phyloP scores from a whole-genome alignment of 1,140 invertebrate genomes.

The Araneus ventricosus region DNA sequence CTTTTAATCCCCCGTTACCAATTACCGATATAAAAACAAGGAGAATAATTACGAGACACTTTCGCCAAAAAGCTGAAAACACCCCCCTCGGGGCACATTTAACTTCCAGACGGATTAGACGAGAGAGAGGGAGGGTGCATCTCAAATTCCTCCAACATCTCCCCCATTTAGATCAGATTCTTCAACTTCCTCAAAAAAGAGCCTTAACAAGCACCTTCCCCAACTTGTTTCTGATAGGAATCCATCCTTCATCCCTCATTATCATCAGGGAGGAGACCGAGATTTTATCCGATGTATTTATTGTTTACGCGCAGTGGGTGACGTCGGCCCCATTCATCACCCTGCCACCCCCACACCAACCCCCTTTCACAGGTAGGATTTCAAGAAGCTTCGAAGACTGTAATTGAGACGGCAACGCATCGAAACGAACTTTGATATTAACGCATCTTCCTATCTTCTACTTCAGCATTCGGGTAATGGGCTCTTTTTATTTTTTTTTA shows the following conservation, averaged over 20 bases:
- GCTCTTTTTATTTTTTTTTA: no score
- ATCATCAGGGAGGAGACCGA: conserved; percentile 10
- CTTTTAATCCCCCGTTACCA: no score
- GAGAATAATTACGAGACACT: background rate
- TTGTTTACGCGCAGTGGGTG: conserved; percentile 28
- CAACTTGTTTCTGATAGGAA: background rate
- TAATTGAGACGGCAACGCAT: background rate
- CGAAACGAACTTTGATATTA: no score
- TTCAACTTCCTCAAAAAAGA: background rate
- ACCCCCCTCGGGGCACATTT: background rate
- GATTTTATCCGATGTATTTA: conserved; percentile 31
- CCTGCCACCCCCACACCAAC: background rate
- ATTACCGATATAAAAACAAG: background rate
- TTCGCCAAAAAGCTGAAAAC: background rate
- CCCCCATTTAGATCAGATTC: background rate
- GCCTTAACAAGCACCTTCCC: background rate
- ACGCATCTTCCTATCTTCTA: background rate
- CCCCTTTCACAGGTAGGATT: background rate
- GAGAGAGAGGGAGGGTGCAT: background rate
- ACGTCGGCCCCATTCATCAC: background rate
- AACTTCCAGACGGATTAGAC: background rate
- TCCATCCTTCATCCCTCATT: conserved; percentile 33
- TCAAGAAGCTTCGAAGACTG: background rate
- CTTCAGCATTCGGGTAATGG: no score
- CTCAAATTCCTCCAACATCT: background rate